Evolutionary conservation across 92 coral and sea anemone species (phyloP).

Genomic region (Heliopora coerulea): DNA sequence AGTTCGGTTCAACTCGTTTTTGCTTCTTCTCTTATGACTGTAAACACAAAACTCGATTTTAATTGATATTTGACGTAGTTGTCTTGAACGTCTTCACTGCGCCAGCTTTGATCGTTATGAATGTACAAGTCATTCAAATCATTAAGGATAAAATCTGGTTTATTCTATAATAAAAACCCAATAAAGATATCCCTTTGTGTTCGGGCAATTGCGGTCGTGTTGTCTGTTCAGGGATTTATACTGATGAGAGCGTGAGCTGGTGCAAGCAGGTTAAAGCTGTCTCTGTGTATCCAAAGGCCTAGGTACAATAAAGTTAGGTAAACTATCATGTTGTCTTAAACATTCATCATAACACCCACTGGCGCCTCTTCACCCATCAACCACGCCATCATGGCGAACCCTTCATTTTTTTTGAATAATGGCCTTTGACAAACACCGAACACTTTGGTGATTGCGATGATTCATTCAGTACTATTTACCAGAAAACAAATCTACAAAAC

Average conservation of each 20-base stretch:
- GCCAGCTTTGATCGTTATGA: not conserved
- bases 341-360: constrained; percentile 44
- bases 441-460: not conserved
- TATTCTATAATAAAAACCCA: constrained; percentile 17
- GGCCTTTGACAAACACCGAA: constrained; percentile 42
- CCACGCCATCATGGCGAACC: constrained; percentile 45
- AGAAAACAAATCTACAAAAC: too few species aligned
- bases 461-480: constrained; percentile 11
- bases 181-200: constrained; percentile 31
- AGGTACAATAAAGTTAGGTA: constrained; percentile 43
- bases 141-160: not conserved
- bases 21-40: not conserved
- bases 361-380: constrained; percentile 44
- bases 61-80: not conserved
- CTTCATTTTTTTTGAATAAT: constrained; percentile 43
- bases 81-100: not conserved
- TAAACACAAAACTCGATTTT: constrained; percentile 6
- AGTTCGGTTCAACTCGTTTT: not conserved
- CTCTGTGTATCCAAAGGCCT: constrained; percentile 38
- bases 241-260: constrained; percentile 37
- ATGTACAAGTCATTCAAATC: not conserved
- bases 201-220: constrained; percentile 17
- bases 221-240: constrained; percentile 46
- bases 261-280: constrained; percentile 44
- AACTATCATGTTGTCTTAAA: constrained; percentile 38